Conservation (phyloP, 92 coral and sea anemone genomes). For the Porites divaricata region DNA sequence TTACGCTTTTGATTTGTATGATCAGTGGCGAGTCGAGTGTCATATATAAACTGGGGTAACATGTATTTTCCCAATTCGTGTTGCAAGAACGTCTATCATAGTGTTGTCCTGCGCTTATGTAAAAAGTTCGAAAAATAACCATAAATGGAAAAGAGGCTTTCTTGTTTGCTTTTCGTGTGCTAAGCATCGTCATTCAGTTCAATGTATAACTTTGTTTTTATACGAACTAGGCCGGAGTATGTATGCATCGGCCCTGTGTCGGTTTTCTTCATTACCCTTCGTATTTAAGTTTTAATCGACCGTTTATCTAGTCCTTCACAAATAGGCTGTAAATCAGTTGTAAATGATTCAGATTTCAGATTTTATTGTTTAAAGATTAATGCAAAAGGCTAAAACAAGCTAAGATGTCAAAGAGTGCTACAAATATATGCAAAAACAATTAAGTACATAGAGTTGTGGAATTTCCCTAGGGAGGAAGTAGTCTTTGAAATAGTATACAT, state of each 20-base stretch:
- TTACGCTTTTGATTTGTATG: background rate
- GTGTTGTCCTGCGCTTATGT: background rate
- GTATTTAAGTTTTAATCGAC: too few species aligned
- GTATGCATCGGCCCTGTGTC: background rate
- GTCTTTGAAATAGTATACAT: background rate
- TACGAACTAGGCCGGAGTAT: background rate
- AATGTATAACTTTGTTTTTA: background rate
- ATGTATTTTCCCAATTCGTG: background rate
- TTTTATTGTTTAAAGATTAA: too few species aligned
- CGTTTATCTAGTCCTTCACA: background rate
- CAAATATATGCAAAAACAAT: background rate
- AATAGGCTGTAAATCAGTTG: too few species aligned
- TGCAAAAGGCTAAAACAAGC: background rate
- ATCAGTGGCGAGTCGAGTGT: background rate
- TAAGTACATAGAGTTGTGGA: background rate
- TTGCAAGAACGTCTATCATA: background rate
- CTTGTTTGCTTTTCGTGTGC: background rate
- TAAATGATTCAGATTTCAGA: too few species aligned
- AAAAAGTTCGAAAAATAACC: background rate
- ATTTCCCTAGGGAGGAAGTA: background rate
- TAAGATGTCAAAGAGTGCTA: background rate
- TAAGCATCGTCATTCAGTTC: too few species aligned
- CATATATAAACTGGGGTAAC: background rate
- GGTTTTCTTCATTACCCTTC: background rate
- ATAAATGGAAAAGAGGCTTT: background rate